These are phyloP conservation scores for Gisinianus flammeolus DNA, from an alignment of 2,888 invertebrate genomes.

Conservation along the genomic window DNA sequence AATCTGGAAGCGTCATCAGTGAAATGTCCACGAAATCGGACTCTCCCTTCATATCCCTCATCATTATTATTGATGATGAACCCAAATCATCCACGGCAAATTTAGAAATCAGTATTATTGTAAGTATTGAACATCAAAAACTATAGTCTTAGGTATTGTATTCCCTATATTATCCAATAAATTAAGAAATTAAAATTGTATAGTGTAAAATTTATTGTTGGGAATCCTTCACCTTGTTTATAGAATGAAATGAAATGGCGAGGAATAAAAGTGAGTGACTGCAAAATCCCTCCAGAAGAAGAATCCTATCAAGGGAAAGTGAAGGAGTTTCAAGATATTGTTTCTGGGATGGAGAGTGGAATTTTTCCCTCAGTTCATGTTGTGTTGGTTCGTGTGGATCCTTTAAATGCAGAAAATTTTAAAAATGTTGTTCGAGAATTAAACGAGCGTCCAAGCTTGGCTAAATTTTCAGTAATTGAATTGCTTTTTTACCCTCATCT, in stretches of 20 bases:
- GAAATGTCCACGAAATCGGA: neutral
- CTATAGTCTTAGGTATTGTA: too few species aligned
- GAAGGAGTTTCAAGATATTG: neutral
- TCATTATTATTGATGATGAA: neutral
- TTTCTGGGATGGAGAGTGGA: neutral
- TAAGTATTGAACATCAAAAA: neutral
- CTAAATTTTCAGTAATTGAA: neutral
- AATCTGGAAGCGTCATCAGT: neutral
- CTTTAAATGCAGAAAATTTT: neutral
- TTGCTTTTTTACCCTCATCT: too few species aligned
- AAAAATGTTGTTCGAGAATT: neutral
- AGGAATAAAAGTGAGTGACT: neutral
- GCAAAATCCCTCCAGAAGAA: too few species aligned
- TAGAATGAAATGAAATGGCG: conserved; percentile 13
- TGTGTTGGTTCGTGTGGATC: neutral
- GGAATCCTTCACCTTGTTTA: neutral
- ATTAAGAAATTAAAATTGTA: too few species aligned
- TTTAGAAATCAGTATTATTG: neutral
- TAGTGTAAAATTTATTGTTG: neutral
- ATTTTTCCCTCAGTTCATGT: neutral
- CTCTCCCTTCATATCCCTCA: neutral
- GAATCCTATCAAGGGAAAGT: neutral
- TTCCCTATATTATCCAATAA: too few species aligned
- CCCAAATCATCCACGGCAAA: neutral
- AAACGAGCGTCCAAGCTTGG: neutral